Evolutionary conservation across 2,797 vertebrate species (phyloP).

Genomic region (Myripristis jacobus): DNA sequence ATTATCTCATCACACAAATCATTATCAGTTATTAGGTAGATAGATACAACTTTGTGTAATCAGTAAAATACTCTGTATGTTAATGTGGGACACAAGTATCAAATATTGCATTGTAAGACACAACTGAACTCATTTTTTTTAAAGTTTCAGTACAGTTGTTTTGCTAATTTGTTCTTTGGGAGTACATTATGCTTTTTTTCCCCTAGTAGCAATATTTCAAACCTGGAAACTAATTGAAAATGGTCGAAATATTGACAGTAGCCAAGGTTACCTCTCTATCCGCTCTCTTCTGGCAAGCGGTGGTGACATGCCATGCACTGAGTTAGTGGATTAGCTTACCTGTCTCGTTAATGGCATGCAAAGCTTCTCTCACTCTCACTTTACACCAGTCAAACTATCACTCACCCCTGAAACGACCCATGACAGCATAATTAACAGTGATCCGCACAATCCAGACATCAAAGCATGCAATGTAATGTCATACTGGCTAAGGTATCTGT

Average conservation of each 20-base stretch:
- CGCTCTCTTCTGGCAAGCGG: conserved; percentile 28
- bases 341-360: conserved; percentile 58
- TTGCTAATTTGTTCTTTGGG: too few relatives aligned
- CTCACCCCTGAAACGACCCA: conserved; percentile 69
- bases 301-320: conserved; percentile 32
- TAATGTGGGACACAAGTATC: too few relatives aligned
- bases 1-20: conserved; percentile 12
- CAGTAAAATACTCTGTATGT: not conserved
- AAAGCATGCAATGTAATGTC: conserved; percentile 51
- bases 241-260: conserved; percentile 15
- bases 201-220: too few relatives aligned
- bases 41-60: conserved; percentile 1
- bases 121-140: too few relatives aligned
- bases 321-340: conserved; percentile 54
- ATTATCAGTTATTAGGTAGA: conserved; percentile 5
- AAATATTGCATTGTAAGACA: too few relatives aligned
- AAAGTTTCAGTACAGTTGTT: too few relatives aligned
- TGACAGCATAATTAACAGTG: conserved; percentile 64
- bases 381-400: conserved; percentile 67
- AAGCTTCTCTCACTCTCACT: conserved; percentile 55
- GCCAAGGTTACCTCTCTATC: conserved; percentile 3
- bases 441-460: conserved; percentile 52
- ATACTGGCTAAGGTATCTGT: conserved; percentile 34
- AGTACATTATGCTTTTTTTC: too few relatives aligned
- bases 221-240: not conserved